Base-by-base conservation (phyloP, 2,797 vertebrate genomes). In the Geotrypetes seraphini region DNA sequence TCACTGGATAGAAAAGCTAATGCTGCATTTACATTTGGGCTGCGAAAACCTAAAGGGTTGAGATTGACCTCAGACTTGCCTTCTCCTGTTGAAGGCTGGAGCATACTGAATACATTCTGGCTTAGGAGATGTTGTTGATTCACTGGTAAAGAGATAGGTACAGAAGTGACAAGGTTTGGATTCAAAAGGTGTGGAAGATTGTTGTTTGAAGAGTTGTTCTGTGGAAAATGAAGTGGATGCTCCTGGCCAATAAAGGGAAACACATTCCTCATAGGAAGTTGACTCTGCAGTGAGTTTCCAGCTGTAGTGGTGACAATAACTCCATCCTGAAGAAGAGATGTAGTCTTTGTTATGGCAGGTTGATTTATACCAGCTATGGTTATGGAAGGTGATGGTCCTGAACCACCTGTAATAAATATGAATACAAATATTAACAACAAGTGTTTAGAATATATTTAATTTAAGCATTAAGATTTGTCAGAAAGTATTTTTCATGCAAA, bases 51-150 rank as follows among this genome's bases (percentile, higher is more conserved):
- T 63, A 83, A 60, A 67, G 77, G 73, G 63, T 81, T 81, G 73
- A 82, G 73, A 69, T 66, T 77, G 63, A 79, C 77, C 73, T 85
- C 82, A 32, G 75, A 78, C 73, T 83, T 85, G 79, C 81, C 81
- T 71, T 85, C 83, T 81, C 76, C 81, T 32, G 78, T 59, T 31
- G 81, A 72, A 79, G 81, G 76, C 79, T 81, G 79, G 7, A 86
- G 77, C 67, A 84, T 78, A 65, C 83, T 84, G 56, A 85, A 51
- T 62, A 86, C 75, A 34, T 84, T 86, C 78, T 85, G 81, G 75
- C 81, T 86, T 57, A 85, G 78, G 74, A 88, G 85, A 64, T 85
- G 81, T 53, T 88, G 86, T 66, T 83, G 79, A 73, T 79, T 84
- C 59, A 84, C 74, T 50, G 81, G 73, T 69, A 85, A 74, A 51